These are phyloP conservation scores for Agriotes lineatus DNA, from an alignment of 2,888 invertebrate species.

Conservation along the genomic window DNA sequence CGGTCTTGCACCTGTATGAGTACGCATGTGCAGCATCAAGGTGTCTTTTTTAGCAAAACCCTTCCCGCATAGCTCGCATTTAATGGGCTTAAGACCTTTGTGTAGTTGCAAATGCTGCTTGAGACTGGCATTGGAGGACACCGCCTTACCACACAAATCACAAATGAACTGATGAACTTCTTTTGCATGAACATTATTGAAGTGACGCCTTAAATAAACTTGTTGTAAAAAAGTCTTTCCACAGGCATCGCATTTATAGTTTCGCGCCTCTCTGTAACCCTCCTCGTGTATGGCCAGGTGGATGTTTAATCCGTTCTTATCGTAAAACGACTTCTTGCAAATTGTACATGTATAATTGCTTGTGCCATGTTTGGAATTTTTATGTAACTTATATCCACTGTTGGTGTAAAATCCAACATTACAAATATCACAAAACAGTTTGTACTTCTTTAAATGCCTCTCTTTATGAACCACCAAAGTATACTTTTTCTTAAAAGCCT, in stretches of 20 bases:
- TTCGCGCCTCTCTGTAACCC: constrained; percentile 37
- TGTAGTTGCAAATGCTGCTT: constrained; percentile 64
- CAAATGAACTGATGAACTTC: constrained; percentile 49
- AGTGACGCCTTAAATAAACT: background rate
- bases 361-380: background rate
- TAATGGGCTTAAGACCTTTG: constrained; percentile 54
- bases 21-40: constrained; percentile 60
- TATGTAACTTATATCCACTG: background rate
- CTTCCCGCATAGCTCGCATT: constrained; percentile 60
- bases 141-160: constrained; percentile 58
- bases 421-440: background rate
- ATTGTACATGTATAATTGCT: constrained; percentile 51
- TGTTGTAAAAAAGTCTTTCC: background rate
- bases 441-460: constrained; percentile 19
- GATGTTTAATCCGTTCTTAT: constrained; percentile 53
- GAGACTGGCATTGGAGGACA: constrained; percentile 55
- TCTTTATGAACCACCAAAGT: constrained; percentile 43
- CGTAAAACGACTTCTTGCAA: constrained; percentile 55
- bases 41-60: constrained; percentile 57
- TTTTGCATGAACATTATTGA: background rate
- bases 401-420: background rate
- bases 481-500: constrained; percentile 39
- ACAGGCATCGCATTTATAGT: constrained; percentile 35
- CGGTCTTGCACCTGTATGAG: constrained; percentile 63
- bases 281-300: constrained; percentile 54